These are phyloP conservation scores for Atherinosoma microstoma DNA, from an alignment of 2,797 vertebrate species.

Conservation along the genomic window DNA sequence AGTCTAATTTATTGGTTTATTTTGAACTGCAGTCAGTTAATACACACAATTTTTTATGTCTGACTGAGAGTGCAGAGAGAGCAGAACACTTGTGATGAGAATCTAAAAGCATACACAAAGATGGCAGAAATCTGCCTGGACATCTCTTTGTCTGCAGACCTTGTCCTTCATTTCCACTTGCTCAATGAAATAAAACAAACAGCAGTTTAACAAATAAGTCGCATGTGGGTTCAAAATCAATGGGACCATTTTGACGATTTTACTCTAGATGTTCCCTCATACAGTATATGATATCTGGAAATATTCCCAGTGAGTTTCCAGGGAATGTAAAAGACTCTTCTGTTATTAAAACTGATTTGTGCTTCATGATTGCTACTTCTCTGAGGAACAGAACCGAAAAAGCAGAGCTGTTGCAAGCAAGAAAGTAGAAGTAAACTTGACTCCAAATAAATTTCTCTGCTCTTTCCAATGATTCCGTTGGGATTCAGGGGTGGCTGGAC, in stretches of 20 bases:
- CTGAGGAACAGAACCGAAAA: conserved; percentile 24
- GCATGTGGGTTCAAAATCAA: conserved; percentile 15
- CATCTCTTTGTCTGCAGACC: conserved; percentile 40
- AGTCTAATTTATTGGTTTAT: neutral
- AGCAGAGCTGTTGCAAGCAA: conserved; percentile 15
- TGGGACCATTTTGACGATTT: conserved; percentile 10
- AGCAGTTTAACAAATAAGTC: conserved; percentile 9
- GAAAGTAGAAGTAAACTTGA: conserved; percentile 43
- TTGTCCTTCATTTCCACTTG: conserved; percentile 39
- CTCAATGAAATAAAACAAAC: conserved; percentile 13
- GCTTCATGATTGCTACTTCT: conserved; percentile 38
- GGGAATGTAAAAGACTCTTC: conserved; percentile 24
- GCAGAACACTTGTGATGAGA: conserved; percentile 18
- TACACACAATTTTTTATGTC: neutral
- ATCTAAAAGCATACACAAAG: conserved; percentile 26
- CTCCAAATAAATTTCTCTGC: conserved; percentile 36
- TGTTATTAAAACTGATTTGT: conserved; percentile 29
- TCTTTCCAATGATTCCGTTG: conserved; percentile 58
- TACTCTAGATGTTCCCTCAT: conserved; percentile 7
- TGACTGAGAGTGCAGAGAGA: conserved; percentile 18
- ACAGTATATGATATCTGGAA: neutral
- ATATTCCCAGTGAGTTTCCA: conserved; percentile 10
- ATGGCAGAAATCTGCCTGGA: conserved; percentile 9
- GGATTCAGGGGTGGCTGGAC: conserved; percentile 65
- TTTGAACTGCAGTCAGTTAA: conserved; percentile 19